A percentile compares a stretch with the other conserved stretches of the same genome.
These are phyloP conservation scores for Tridacna crocea DNA, from an alignment of 2,888 invertebrate species.

Conservation along the genomic window DNA sequence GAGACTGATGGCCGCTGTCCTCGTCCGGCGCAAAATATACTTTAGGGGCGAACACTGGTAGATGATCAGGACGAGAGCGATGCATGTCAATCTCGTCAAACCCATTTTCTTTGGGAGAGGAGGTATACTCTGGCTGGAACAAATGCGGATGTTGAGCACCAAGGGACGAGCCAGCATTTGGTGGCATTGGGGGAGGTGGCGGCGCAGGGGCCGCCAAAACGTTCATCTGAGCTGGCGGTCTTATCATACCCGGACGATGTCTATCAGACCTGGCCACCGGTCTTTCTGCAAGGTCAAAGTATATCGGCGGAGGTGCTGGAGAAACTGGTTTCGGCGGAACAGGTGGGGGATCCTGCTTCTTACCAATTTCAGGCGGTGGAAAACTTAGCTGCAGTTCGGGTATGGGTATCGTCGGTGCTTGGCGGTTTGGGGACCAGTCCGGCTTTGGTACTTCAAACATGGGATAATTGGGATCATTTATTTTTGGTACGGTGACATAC, in stretches of 20 bases:
- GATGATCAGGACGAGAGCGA: constrained; percentile 50
- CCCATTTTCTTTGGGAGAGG: constrained; percentile 34
- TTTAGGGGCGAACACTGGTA: constrained; percentile 74
- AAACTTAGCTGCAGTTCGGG: constrained; percentile 5
- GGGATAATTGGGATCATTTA: constrained; percentile 55
- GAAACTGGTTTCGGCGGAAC: constrained; percentile 52
- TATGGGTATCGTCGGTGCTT: constrained; percentile 28
- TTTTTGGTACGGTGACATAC: constrained; percentile 46
- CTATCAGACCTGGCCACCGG: constrained; percentile 30
- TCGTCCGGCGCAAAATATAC: constrained; percentile 50
- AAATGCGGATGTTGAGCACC: constrained; percentile 22
- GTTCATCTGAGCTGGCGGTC: constrained; percentile 45
- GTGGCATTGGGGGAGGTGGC: constrained; percentile 63
- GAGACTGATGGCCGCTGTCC: constrained; percentile 47
- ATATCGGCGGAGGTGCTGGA: constrained; percentile 35
- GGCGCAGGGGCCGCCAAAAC: constrained; percentile 46
- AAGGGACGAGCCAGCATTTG: constrained; percentile 6
- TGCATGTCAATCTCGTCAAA: constrained; percentile 51
- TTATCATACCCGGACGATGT: constrained; percentile 59
- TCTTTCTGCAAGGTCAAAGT: constrained; percentile 32
- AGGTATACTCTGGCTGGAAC: constrained; percentile 34
- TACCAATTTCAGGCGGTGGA: constrained; percentile 16
- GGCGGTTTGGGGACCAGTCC: constrained; percentile 30
- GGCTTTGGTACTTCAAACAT: constrained; percentile 57
- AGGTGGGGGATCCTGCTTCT: constrained; percentile 32